Evolutionary conservation across 2,797 vertebrate species (phyloP), one percentile per base, ranked within the genome.

Genomic region (Pseudocheirus occidentalis): DNA sequence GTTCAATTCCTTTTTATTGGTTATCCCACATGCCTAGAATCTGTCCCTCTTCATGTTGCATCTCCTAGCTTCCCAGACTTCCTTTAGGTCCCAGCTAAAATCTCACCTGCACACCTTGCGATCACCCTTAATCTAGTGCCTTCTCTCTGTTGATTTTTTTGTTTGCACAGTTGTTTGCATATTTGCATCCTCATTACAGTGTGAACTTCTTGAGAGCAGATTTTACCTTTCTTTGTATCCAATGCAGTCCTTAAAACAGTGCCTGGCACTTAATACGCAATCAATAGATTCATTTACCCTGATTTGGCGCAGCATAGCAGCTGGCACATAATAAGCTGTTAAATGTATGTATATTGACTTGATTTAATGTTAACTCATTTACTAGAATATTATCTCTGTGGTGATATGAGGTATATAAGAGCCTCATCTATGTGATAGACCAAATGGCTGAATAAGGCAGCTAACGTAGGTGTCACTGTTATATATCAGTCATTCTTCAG

Each of bases 341-440:
- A n/a, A n/a, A 50, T 94, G 59, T 93, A 46, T 53, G n/a, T 53
- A 28, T 92, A 54, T 46, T 91, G 87, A 90, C 21, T 11, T 62
- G 56, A n/a, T 28, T 56, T 50, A n/a, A 91, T 92, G 27, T 66
- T n/a, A 90, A 90, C 18, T 58, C 31, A 66, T 92, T 92, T 95
- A 28, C 90, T 92, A 56, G 73, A 73, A 92, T 96, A 59, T 73
- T 73, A n/a, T 62, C 14, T 58, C n/a, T 0, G 46, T 94, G 90
- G 16, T 94, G 56, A 28, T 58, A 50, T 24, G 14, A 93, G 92
- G 93, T 91, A 81, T 1, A 24, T 34, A 27, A 90, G 4, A 94
- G 54, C n/a, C 21, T 73, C n/a, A 40, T 73, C n/a, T 14, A 40
- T 34, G 58, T 55, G 54, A 73, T 73, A 91, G 58, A 91, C 55